Evolutionary conservation across 1,140 invertebrate genomes (phyloP), one percentile per base, ranked within the genome.

Genomic region (Neelides sp.): DNA sequence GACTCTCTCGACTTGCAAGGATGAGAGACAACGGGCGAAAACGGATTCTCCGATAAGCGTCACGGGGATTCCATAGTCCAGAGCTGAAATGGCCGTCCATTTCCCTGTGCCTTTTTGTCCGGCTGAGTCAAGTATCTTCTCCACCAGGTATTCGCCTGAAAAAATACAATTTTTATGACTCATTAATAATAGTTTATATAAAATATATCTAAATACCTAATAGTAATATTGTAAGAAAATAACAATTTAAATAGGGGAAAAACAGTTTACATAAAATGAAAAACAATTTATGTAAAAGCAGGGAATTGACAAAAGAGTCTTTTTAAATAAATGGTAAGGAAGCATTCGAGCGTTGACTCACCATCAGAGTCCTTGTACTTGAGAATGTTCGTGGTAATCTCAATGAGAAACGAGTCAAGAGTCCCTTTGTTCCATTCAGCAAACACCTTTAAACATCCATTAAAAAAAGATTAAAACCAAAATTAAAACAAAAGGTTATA

Each of bases 101-200:
- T 99, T 98, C 34, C 96, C 95, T 0, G 95, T 99, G 46, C 96
- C 96, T 69, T 99, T 99, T 70, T 98, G 94, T 1, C 95, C 95
- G 27, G 96, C 96, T 10, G 85, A 79, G 67, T 98, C 96, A 1
- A 82, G 73, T 52, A 99, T 99, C 66, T 95, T 85, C 32, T 91
- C 86, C 22, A 99, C 69, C 17, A 98, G 67, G 61, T 78, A 78
- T 40, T 76, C 62, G 5, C 64, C 65, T 64, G 34, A 7, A 34
- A 30, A n/a, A 48, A 27, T 20, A 22, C n/a, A 32, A n/a, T 41
- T 10, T 15, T 41, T 10, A 8, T 41, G 39, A 56, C 40, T 36
- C 30, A 55, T 35, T 45, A 17, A 12, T 8, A 35, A 1, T 32
- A 52, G 13, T 13, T 15, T 41, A 37, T 41, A 24, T 19, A 10